A percentile compares a stretch with the other conserved stretches of the same genome.
phyloP scores from a whole-genome alignment of 1,140 invertebrate genomes.

The Centruroides sculpturatus region DNA sequence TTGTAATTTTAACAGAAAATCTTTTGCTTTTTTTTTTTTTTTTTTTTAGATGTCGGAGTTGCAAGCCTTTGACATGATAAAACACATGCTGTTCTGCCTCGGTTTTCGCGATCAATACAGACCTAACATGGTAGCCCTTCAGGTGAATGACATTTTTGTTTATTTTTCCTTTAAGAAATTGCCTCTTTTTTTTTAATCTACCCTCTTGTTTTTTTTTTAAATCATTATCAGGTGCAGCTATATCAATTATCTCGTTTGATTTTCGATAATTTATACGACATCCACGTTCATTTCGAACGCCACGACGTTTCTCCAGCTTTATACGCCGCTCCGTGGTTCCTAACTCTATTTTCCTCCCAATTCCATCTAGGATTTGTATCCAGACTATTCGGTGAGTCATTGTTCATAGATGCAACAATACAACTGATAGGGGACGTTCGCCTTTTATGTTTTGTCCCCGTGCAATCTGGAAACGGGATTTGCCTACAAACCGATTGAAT shows the following conservation, averaged over 20 bases:
- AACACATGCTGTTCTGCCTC: constrained; percentile 80
- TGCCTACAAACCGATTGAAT: not conserved
- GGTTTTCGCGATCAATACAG: constrained; percentile 74
- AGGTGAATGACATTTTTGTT: constrained; percentile 34
- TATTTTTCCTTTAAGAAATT: not conserved
- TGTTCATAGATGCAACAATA: too few relatives aligned
- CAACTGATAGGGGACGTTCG: too few relatives aligned
- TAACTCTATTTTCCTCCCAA: constrained; percentile 90
- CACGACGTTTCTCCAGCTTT: constrained; percentile 82
- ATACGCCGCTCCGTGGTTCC: constrained; percentile 89
- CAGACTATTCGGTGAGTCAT: constrained; percentile 51
- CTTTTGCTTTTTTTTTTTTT: too few relatives aligned
- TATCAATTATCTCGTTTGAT: constrained; percentile 84
- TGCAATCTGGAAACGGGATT: not conserved
- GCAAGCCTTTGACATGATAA: constrained; percentile 61
- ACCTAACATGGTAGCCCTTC: constrained; percentile 83
- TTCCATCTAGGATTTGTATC: constrained; percentile 88
- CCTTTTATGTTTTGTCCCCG: too few relatives aligned
- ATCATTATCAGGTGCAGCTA: constrained; percentile 41
- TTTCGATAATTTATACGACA: constrained; percentile 65
- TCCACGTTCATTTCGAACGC: constrained; percentile 76
- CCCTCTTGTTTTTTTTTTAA: not conserved
- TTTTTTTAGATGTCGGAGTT: too few relatives aligned
- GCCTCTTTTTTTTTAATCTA: too few relatives aligned
- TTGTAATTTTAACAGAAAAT: too few relatives aligned